A percentile compares a stretch with the other conserved stretches of the same genome.
phyloP scores from a whole-genome alignment of 1,140 invertebrate genomes.

The Oryzaephilus surinamensis region DNA sequence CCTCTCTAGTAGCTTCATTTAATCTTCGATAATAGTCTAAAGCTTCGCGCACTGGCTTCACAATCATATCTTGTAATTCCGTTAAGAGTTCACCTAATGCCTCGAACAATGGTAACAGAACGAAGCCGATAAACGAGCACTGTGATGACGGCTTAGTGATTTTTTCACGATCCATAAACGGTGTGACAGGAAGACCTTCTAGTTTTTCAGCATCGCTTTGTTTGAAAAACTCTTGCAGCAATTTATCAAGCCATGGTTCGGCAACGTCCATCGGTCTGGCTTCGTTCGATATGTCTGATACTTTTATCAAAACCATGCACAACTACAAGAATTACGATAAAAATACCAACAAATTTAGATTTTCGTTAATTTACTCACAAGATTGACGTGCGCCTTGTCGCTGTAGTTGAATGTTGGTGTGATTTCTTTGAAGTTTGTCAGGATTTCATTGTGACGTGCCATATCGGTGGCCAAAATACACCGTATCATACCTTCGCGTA shows the following conservation, averaged over 20 bases:
- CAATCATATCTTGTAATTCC: conserved; percentile 49
- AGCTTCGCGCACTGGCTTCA: conserved; percentile 46
- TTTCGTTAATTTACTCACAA: conserved; percentile 45
- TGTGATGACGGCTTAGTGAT: conserved; percentile 79
- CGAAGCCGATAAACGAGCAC: conserved; percentile 76
- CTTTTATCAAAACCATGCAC: conserved; percentile 78
- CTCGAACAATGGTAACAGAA: conserved; percentile 70
- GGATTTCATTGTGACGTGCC: conserved; percentile 79
- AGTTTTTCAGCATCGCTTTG: conserved; percentile 77
- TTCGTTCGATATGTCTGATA: conserved; percentile 81
- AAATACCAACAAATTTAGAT: neutral
- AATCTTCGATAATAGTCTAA: conserved; percentile 49
- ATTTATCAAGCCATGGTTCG: conserved; percentile 72
- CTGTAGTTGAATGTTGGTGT: conserved; percentile 62
- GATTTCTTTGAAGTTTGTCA: conserved; percentile 62
- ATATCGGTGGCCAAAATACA: conserved; percentile 81
- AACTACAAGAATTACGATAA: conserved; percentile 45
- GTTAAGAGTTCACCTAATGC: conserved; percentile 59
- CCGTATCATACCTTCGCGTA: conserved; percentile 70
- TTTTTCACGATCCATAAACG: conserved; percentile 86
- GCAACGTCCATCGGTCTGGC: conserved; percentile 74
- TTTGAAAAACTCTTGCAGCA: conserved; percentile 69
- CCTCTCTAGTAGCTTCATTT: conserved; percentile 54
- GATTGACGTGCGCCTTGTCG: conserved; percentile 66
- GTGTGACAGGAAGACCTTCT: conserved; percentile 74